Base-by-base conservation (phyloP, 2,888 invertebrate genomes). In the Oligia fasciuncula region DNA sequence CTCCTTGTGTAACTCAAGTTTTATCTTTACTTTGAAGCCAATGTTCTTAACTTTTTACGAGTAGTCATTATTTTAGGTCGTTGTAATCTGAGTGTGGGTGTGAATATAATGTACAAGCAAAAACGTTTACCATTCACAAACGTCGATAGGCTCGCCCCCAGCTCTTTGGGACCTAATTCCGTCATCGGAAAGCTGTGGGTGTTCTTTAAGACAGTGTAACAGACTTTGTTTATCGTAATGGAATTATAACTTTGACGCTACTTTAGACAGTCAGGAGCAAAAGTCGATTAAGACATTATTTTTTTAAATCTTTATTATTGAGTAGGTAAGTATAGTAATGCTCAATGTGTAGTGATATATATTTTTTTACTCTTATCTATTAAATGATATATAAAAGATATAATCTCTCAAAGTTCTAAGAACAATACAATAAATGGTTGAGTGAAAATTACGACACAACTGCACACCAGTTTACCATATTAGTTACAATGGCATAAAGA, bases 31-130 rank as follows among this genome's bases (percentile, higher is more conserved):
- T 67, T 67, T 23, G 29, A 69, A 54, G 72, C 29, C 70, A 69
- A 73, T 66, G 57, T 40, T 70, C 65, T 66, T 69, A 62, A 35
- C 19, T 76, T 86, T 85, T 83, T 68, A 78, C 49, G 57, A 51
- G n/a, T 17, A 73, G 6, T 67, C 40, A 73, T 81, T 57, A 73
- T 70, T 51, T 49, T 23, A 23, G 66, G 67, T 79, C 73, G 40
- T 72, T 79, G 73, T 71, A 29, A 67, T 57, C 35, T 29, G 8
- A 43, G 66, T 74, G 85, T 86, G 76, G 86, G 83, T 51, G 74
- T 86, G 4, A 69, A n/a, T 65, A 51, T 69, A 75, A 82, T 63
- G 63, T 74, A 65, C 51, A 14, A 40, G n/a, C 23, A 66, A 49
- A n/a, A 73, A 70, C 19, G 19, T 76, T 83, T 72, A 73, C 72